These are phyloP conservation scores for Agapornis canus DNA, from an alignment of 2,797 vertebrate species.

Conservation along the genomic window DNA sequence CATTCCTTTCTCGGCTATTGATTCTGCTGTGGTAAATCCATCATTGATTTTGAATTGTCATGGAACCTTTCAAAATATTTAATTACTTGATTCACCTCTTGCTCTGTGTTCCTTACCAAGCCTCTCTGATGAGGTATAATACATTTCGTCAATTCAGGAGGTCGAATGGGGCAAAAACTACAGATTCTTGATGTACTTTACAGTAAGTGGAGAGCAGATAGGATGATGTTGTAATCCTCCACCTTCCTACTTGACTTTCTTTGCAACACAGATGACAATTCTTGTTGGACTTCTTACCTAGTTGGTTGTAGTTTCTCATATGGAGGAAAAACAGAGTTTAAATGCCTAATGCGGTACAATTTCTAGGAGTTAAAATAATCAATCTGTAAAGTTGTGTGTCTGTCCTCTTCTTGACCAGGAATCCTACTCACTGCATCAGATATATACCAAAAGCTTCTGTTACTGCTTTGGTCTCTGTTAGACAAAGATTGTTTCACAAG, in stretches of 20 bases:
- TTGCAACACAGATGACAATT: not conserved
- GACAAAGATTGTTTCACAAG: not conserved
- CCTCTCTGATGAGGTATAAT: not conserved
- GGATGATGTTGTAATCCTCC: not conserved
- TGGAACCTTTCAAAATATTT: not conserved
- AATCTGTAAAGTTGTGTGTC: not conserved
- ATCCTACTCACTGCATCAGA: not conserved
- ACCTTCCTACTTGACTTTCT: not conserved
- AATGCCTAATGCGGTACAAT: not conserved
- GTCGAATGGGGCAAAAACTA: not conserved
- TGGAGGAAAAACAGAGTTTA: not conserved
- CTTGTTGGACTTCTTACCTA: not conserved
- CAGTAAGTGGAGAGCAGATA: not conserved
- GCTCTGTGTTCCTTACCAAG: not conserved
- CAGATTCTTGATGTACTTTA: not conserved
- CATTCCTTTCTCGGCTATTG: not conserved
- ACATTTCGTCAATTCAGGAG: not conserved
- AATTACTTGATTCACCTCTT: not conserved
- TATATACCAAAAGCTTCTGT: not conserved
- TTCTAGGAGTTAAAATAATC: not conserved
- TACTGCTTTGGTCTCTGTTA: not conserved
- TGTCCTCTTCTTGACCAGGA: not conserved
- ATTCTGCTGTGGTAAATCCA: not conserved
- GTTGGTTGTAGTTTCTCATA: not conserved
- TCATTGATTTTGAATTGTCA: not conserved